phyloP scores from a whole-genome alignment of 2,888 invertebrate genomes.

The Trichopoda pennipes region DNA sequence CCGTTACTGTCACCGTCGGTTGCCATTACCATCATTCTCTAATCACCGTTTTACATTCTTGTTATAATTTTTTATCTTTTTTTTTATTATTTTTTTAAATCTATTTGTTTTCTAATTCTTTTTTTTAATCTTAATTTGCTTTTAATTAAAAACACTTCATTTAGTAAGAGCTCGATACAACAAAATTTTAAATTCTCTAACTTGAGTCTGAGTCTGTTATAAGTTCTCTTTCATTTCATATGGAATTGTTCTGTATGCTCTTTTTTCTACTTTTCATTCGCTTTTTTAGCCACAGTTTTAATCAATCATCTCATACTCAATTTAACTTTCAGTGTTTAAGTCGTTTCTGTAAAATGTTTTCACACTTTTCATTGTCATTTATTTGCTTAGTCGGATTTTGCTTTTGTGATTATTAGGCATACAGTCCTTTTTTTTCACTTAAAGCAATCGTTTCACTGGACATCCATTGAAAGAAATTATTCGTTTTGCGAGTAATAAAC shows the following conservation, averaged over 20 bases:
- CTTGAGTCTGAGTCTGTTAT: not conserved
- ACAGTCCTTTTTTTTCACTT: conserved; percentile 12
- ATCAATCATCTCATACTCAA: conserved; percentile 67
- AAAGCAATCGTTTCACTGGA: conserved; percentile 17
- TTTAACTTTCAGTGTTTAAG: conserved; percentile 52
- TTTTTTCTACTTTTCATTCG: not conserved
- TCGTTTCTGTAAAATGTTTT: conserved; percentile 59
- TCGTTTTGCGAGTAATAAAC: too few relatives aligned
- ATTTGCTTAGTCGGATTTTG: conserved; percentile 23
- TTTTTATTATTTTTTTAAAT: conserved; percentile 8
- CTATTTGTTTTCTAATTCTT: conserved; percentile 42
- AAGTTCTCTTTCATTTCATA: not conserved
- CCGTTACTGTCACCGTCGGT: not conserved
- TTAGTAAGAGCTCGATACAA: conserved; percentile 33
- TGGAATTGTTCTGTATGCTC: conserved; percentile 11
- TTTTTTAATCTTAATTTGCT: conserved; percentile 65
- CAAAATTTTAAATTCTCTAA: conserved; percentile 24
- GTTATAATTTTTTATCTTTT: conserved; percentile 8
- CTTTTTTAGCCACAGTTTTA: conserved; percentile 55
- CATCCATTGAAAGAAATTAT: conserved; percentile 21
- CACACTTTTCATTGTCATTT: conserved; percentile 60
- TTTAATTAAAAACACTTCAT: conserved; percentile 64
- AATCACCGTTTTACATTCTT: conserved; percentile 20
- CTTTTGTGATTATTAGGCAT: not conserved
- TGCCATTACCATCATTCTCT: not conserved